Evolutionary conservation across 2,888 invertebrate species (phyloP).

Genomic region (Drosophila helvetica): DNA sequence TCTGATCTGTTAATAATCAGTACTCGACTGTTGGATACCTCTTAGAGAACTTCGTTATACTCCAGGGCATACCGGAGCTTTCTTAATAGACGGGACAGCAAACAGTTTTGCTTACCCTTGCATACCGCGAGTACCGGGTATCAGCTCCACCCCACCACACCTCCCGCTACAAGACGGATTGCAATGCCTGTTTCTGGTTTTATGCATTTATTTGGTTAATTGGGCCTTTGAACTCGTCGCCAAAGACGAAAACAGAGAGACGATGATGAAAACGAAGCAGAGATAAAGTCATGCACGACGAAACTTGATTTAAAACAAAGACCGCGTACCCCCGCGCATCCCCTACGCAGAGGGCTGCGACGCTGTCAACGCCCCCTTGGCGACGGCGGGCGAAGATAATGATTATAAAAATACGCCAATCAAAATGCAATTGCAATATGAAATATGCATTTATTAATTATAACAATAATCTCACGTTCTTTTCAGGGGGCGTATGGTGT

Average conservation of each 20-base stretch:
- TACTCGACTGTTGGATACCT: neutral
- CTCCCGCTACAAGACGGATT: constrained; percentile 16
- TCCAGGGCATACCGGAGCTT: neutral
- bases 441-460: constrained; percentile 30
- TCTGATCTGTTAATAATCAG: constrained; percentile 14
- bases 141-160: neutral
- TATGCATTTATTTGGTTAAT: constrained; percentile 65
- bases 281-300: constrained; percentile 54
- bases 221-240: constrained; percentile 72
- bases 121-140: neutral
- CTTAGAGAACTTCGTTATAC: neutral
- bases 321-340: neutral
- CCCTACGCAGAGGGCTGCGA: constrained; percentile 3
- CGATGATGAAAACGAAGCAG: constrained; percentile 55
- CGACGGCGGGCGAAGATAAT: constrained; percentile 33
- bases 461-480: constrained; percentile 23
- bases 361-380: constrained; percentile 72
- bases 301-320: constrained; percentile 68
- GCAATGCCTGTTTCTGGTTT: constrained; percentile 45
- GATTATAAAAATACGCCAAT: constrained; percentile 33
- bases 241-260: constrained; percentile 23
- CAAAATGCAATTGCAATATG: constrained; percentile 42
- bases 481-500: constrained; percentile 13
- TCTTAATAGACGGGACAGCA: neutral
- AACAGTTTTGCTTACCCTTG: too few species aligned